Evolutionary conservation across 2,113 vertebrate genomes (phyloP), one percentile per base, ranked within the genome.

Genomic region (Aplodontia rufa): DNA sequence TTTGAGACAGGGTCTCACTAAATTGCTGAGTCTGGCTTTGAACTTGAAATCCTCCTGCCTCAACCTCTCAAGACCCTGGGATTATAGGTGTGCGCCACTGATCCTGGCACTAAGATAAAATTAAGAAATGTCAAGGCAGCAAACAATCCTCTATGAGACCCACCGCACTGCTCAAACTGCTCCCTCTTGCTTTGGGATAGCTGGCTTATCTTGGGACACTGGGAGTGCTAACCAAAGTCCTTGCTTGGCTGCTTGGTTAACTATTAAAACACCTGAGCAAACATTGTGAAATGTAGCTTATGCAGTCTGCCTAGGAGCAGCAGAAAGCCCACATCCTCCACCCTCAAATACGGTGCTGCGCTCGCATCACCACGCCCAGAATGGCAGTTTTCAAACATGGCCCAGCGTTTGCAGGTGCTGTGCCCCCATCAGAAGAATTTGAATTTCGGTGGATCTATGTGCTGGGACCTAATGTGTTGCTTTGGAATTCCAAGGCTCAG

Each of bases 211-310:
- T 28, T n/a, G 66, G 75, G 30, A 93, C 71, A 87, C 17, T 0
- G 1, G 14, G 26, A 51, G 47, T 7, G 32, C 49, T 40, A 81
- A 76, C 45, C 71, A 71, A 94, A 96, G 94, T 79, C 60, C 92
- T 74, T 55, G n/a, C 79, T 68, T 35, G 55, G 71, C 79, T 35
- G 32, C 80, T 71, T 85, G 26, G 82, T 88, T 92, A 95, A 94
- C 74, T 81, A 94, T 86, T 88, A 96, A 42, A 55, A 32, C 24
- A 32, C 40, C 49, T 0, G 0, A 80, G 62, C 55, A 68, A 49
- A n/a, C 26, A 60, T 40, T 3, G 17, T 28, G n/a, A 80, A 62
- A 58, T 2, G 11, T 1, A 10, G 40, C 37, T 96, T 47, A 8
- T 3, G 28, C 84, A 76, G 40, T 13, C n/a, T 87, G 51, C n/a